Base-by-base conservation (phyloP, 1,140 invertebrate genomes). In the Scaptomyza montana region DNA sequence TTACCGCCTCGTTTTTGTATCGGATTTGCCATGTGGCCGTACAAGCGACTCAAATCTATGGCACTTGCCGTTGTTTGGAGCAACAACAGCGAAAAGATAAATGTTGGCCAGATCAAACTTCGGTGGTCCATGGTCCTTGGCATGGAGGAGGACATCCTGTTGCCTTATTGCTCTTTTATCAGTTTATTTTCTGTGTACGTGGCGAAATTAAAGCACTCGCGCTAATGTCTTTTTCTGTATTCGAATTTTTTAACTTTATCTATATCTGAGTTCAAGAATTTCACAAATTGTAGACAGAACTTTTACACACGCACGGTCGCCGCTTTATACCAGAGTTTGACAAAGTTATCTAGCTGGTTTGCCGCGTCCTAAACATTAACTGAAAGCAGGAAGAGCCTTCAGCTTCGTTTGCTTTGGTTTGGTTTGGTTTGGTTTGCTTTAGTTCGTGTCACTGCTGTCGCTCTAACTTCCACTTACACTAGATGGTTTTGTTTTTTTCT, bases 41-140 rank as follows among this genome's bases (percentile, higher is more conserved):
- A 92, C 53, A 92, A 65, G 28, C 91, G 91, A 53, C 91, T 92
- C 76, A 92, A 90, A 81, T 92, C 91, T 69, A 92, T 92, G 68
- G 89, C 91, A 63, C 70, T 77, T 16, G 89, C 90, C 56, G 80
- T 74, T 57, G 84, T 57, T 49, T 80, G 70, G 25, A 85, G 70
- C 43, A 90, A 53, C 65, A 90, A 51, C 67, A 91, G 60, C 47
- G 78, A 70, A 50, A 85, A 64, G 25, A 74, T 70, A 16, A 91
- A 71, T n/a, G 78, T 79, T 21, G 89, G 82, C 86, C 86, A 91
- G 41, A 85, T 81, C 56, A 72, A 74, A 39, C 75, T 84, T 33
- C 81, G 68, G 61, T 80, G 74, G 64, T 81, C 76, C 84, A 79
- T 73, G 53, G 64, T 66, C 65, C 61, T 47, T 74, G 71, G 80